A percentile compares a stretch with the other conserved stretches of the same genome.
These are phyloP conservation scores for Tiliqua scincoides DNA, from an alignment of 2,113 vertebrate species.

Conservation along the genomic window DNA sequence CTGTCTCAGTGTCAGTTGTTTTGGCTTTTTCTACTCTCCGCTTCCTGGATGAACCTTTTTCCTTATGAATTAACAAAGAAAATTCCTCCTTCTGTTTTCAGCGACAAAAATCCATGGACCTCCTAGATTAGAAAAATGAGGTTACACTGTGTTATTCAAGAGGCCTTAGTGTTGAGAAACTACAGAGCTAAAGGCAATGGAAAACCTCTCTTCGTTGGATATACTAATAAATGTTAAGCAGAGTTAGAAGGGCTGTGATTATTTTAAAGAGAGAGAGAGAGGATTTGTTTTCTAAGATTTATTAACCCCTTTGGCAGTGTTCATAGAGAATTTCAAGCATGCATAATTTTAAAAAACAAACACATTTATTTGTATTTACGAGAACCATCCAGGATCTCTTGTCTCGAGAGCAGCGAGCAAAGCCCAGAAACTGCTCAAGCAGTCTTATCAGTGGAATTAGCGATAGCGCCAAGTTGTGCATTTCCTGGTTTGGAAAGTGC, in stretches of 20 bases:
- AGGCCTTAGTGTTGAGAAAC: slow-evolving; percentile 8
- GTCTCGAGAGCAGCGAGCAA: background rate
- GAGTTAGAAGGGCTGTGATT: background rate
- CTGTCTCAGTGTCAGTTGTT: slow-evolving; percentile 12
- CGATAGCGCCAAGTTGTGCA: background rate
- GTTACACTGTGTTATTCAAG: slow-evolving; percentile 39
- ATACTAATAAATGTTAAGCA: slow-evolving; percentile 45
- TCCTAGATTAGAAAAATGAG: slow-evolving; percentile 42
- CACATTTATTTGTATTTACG: slow-evolving; percentile 37
- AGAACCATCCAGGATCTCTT: background rate
- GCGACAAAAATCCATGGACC: slow-evolving; percentile 30
- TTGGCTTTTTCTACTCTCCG: background rate
- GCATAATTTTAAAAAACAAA: slow-evolving; percentile 29
- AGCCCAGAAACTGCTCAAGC: background rate
- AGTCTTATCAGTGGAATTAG: background rate
- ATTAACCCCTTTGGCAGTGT: slow-evolving; percentile 48
- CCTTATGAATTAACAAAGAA: slow-evolving; percentile 34
- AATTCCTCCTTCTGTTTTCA: slow-evolving; percentile 36
- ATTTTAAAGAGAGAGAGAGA: slow-evolving; percentile 16
- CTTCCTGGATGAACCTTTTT: background rate
- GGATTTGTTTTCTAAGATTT: slow-evolving; percentile 45
- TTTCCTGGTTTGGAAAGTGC: no score
- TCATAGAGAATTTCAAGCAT: slow-evolving; percentile 24
- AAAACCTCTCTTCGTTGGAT: slow-evolving; percentile 12
- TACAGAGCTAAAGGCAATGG: background rate